Evolutionary conservation across 2,113 vertebrate species (phyloP), one percentile per base, ranked within the genome.

Genomic region (Dicentrarchus labrax): DNA sequence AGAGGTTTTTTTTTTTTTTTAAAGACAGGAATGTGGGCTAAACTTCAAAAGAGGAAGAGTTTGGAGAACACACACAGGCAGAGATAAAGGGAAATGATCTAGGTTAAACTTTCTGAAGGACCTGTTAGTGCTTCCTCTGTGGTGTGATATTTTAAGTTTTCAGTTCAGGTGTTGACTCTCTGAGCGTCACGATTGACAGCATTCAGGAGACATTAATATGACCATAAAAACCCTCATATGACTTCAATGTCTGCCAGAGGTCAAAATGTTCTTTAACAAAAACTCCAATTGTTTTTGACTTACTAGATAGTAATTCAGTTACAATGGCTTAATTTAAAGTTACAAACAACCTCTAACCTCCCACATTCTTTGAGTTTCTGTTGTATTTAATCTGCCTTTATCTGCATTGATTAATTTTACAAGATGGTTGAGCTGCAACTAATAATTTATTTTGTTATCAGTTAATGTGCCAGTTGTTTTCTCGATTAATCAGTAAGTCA

Each of bases 1-100:
- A 51, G 43, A 60, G 53, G 51, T 62, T 89, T 1, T 30, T 30
- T 30, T 30, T 30, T 30, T 30, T 30, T 2, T 86, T 81, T 76
- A 64, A 54, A 62, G 56, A 82, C 62, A 24, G 13, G 15, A 48
- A 39, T 67, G 45, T 67, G 47, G 43, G 69, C 38, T 66, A 30
- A 77, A 24, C 12, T 30, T 22, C n/a, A 38, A 74, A 72, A 54
- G 62, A 66, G 5, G 6, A 41, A 9, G 3, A 60, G 12, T 53
- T 59, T 51, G 36, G 30, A 68, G 5, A 7, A 73, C 22, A 39
- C 19, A 15, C 61, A 57, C 4, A 30, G 39, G n/a, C 61, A 64
- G 38, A 43, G 7, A 45, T 64, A 19, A 64, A 43, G 6, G 56
- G 9, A 8, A 62, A 38, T 12, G 10, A 21, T 41, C 6, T 8